These are phyloP conservation scores for Coptodon bakossiorum DNA, from an alignment of 2,113 vertebrate genomes.

Conservation along the genomic window DNA sequence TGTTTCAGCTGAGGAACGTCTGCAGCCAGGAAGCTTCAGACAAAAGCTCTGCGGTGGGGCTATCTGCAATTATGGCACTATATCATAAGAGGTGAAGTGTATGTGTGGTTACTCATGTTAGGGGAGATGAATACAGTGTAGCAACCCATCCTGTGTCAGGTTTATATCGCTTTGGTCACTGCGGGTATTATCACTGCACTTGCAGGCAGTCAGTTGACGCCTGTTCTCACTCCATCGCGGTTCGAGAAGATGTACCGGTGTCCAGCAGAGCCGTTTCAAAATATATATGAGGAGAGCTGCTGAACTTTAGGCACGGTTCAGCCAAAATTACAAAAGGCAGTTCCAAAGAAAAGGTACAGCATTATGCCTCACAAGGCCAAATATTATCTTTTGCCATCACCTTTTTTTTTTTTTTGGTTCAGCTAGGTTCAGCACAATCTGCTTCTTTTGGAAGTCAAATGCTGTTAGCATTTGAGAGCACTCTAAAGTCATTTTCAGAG, in stretches of 20 bases:
- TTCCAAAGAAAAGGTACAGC: not conserved
- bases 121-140: conserved; percentile 25
- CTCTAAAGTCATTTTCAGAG: not conserved
- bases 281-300: not conserved
- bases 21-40: conserved; percentile 27
- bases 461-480: not conserved
- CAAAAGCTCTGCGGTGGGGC: conserved; percentile 43
- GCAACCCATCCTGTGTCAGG: conserved; percentile 27
- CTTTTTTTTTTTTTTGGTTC: not conserved
- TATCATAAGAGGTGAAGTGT: conserved; percentile 22
- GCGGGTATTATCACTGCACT: conserved; percentile 41
- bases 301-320: not conserved
- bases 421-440: not conserved
- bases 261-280: conserved; percentile 5
- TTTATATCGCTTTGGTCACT: conserved; percentile 37
- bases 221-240: conserved; percentile 24
- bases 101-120: conserved; percentile 37
- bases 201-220: conserved; percentile 19
- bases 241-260: not conserved
- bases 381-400: not conserved
- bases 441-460: not conserved
- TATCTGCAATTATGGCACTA: conserved; percentile 47
- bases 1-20: conserved; percentile 61
- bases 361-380: not conserved
- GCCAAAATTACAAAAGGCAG: not conserved